Evolutionary conservation across 2,888 invertebrate genomes (phyloP).

Genomic region (Acrocyrtus sp.): DNA sequence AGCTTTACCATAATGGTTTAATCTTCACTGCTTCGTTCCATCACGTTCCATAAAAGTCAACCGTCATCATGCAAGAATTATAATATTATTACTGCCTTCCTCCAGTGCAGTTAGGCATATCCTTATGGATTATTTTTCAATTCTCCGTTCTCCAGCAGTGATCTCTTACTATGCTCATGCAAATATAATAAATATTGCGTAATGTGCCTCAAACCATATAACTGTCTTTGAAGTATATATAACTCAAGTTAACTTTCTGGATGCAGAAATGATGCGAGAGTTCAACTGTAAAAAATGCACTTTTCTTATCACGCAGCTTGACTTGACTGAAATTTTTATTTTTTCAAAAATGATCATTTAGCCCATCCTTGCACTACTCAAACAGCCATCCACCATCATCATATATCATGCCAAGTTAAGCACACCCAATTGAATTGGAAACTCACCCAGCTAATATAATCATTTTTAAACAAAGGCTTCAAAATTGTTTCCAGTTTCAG

Average conservation of each 20-base stretch:
- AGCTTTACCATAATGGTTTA: conserved; percentile 38
- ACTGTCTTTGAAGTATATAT: conserved; percentile 18
- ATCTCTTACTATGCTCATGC: conserved; percentile 8
- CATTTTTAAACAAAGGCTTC: not conserved
- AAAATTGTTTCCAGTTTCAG: too few relatives aligned
- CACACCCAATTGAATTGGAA: conserved; percentile 19
- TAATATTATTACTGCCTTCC: conserved; percentile 39
- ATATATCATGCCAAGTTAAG: conserved; percentile 13
- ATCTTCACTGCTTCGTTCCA: conserved; percentile 30
- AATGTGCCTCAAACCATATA: conserved; percentile 20
- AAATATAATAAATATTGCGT: conserved; percentile 35
- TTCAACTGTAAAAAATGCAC: not conserved
- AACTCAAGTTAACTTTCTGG: not conserved
- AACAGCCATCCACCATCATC: not conserved
- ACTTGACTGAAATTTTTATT: not conserved
- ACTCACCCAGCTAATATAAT: not conserved
- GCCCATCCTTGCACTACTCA: not conserved
- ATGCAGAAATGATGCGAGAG: not conserved
- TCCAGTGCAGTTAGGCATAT: not conserved
- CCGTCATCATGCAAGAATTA: conserved; percentile 29
- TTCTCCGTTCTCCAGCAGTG: too few relatives aligned
- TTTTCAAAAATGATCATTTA: not conserved
- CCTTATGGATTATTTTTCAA: conserved; percentile 39
- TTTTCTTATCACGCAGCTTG: not conserved
- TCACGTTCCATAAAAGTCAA: conserved; percentile 48